These are phyloP conservation scores for Deilephila porcellus DNA, from an alignment of 2,888 invertebrate genomes.

Conservation along the genomic window DNA sequence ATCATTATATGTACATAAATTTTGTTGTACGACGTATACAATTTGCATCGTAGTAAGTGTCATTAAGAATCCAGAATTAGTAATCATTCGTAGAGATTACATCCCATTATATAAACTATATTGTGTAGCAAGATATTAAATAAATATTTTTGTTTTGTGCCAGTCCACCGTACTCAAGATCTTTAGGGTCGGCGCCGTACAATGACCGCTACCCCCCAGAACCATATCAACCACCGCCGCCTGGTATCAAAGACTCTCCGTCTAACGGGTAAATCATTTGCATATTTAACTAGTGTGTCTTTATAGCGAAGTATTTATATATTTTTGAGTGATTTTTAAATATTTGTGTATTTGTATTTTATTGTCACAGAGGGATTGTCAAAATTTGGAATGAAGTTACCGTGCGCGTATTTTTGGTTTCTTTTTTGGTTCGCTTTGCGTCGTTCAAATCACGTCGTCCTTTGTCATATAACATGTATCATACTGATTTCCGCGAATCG, in stretches of 20 bases:
- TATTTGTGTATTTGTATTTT: background rate
- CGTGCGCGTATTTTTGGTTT: background rate
- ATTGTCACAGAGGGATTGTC: background rate
- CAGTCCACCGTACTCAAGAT: slow-evolving; percentile 62
- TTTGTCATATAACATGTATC: background rate
- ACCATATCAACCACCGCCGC: slow-evolving; percentile 84
- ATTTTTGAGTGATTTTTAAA: slow-evolving; percentile 37
- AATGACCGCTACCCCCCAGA: slow-evolving; percentile 65
- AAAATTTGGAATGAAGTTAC: background rate
- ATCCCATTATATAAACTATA: too few species aligned
- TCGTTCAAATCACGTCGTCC: too few species aligned
- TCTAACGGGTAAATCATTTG: slow-evolving; percentile 69
- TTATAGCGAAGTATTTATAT: slow-evolving; percentile 23
- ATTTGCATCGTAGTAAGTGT: too few species aligned
- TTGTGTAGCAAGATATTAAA: too few species aligned
- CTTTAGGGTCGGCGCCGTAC: slow-evolving; percentile 52
- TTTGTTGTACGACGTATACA: too few species aligned
- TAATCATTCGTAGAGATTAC: too few species aligned
- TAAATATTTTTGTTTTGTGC: slow-evolving; percentile 35
- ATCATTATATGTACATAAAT: too few species aligned
- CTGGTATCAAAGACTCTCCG: slow-evolving; percentile 84
- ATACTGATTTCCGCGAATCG: background rate
- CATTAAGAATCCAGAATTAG: too few species aligned
- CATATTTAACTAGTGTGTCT: background rate
- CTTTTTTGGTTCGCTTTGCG: background rate